phyloP scores from a whole-genome alignment of 1,140 invertebrate species.

The Zaprionus inermis region DNA sequence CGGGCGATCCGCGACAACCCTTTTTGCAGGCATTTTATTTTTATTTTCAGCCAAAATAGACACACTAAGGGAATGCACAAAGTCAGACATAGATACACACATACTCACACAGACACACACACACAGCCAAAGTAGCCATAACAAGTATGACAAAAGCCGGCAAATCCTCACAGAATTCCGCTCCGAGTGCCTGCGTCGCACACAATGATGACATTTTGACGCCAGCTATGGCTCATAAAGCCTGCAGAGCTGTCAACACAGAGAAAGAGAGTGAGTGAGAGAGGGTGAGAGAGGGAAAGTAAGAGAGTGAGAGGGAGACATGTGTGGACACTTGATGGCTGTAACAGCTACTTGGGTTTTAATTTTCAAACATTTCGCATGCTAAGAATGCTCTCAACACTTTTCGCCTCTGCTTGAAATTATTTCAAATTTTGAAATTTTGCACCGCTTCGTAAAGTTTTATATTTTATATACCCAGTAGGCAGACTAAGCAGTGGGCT shows the following conservation, averaged over 20 bases:
- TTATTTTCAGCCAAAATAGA: constrained; percentile 41
- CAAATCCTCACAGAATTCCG: constrained; percentile 57
- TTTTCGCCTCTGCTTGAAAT: constrained; percentile 36
- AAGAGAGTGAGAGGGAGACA: not conserved
- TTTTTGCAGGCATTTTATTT: constrained; percentile 40
- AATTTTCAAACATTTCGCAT: constrained; percentile 52
- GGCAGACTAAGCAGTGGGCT: not conserved
- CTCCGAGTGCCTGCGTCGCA: constrained; percentile 33
- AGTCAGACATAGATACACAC: constrained; percentile 4
- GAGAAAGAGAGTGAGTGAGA: not conserved
- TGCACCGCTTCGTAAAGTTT: constrained; percentile 29
- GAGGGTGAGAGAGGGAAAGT: too few relatives aligned
- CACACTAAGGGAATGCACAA: constrained; percentile 27
- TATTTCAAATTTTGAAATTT: constrained; percentile 48
- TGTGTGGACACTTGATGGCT: constrained; percentile 31
- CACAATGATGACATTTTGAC: constrained; percentile 77
- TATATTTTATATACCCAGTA: constrained; percentile 2
- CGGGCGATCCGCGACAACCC: constrained; percentile 43
- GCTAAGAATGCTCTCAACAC: constrained; percentile 27
- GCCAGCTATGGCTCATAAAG: constrained; percentile 83
- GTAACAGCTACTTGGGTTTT: constrained; percentile 60
- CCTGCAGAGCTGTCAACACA: constrained; percentile 48
- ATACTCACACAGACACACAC: constrained; percentile 5
- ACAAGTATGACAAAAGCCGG: constrained; percentile 60
- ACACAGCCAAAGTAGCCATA: constrained; percentile 27